These are phyloP conservation scores for Nannospalax galili DNA, from an alignment of 2,113 vertebrate species.

Conservation along the genomic window DNA sequence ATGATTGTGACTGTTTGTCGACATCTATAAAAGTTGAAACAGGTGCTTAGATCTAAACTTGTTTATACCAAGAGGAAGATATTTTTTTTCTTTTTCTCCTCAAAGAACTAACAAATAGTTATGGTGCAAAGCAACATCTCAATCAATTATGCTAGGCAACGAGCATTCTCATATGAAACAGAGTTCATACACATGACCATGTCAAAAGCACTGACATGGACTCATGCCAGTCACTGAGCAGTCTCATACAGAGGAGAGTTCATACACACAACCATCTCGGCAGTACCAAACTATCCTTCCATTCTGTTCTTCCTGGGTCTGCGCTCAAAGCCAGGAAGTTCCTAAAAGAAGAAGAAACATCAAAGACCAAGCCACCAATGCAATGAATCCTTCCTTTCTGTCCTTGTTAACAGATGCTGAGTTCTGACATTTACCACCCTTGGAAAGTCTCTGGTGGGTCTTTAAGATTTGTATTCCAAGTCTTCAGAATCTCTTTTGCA, in stretches of 20 bases:
- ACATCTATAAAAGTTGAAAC: neutral
- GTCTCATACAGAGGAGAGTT: neutral
- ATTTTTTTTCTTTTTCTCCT: neutral
- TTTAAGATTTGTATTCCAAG: slow-evolving; percentile 44
- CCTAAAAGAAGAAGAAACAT: neutral
- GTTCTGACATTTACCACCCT: neutral
- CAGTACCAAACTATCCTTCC: rapidly evolving
- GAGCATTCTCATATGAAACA: neutral
- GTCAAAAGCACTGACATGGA: neutral
- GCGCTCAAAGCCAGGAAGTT: neutral
- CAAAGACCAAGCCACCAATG: neutral
- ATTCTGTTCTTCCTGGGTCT: neutral
- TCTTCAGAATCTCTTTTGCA: slow-evolving; percentile 44
- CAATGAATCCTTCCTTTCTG: neutral
- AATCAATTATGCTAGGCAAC: neutral
- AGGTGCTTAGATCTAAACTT: no score
- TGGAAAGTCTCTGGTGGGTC: slow-evolving; percentile 9
- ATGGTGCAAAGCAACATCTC: neutral
- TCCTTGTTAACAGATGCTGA: neutral
- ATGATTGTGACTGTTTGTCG: neutral
- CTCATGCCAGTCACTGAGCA: neutral
- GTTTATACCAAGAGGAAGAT: neutral
- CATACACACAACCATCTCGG: neutral
- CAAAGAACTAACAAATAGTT: neutral
- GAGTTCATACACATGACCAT: neutral